Evolutionary conservation across 2,888 invertebrate species (phyloP).

Genomic region (Stomorhina lunata): DNA sequence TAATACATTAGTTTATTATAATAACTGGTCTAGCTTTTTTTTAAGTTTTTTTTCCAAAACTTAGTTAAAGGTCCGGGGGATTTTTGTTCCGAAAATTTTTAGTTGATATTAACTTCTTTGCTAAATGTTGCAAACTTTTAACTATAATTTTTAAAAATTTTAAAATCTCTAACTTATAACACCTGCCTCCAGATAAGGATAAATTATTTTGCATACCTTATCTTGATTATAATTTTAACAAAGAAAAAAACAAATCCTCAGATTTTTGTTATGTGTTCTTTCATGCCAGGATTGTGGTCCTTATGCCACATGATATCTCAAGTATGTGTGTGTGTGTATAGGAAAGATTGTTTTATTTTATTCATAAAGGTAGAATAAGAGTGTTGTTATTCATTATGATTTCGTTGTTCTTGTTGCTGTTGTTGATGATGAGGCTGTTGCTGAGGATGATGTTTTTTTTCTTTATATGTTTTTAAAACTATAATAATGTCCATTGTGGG

Average conservation of each 20-base stretch:
- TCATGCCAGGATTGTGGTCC: constrained; percentile 22
- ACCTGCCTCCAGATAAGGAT: constrained; percentile 18
- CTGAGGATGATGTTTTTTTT: not conserved
- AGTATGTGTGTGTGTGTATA: constrained; percentile 30
- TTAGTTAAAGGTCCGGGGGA: too few species aligned
- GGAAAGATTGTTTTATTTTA: not conserved
- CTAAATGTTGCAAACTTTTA: too few species aligned
- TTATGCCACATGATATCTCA: not conserved
- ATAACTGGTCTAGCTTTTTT: not conserved
- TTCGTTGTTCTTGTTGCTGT: not conserved
- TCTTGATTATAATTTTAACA: constrained; percentile 43
- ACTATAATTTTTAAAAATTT: not conserved
- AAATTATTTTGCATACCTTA: constrained; percentile 28
- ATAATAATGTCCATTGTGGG: constrained; percentile 18
- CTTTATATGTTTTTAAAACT: not conserved
- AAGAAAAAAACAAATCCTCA: not conserved
- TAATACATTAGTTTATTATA: too few species aligned
- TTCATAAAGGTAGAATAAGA: not conserved
- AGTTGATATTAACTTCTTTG: too few species aligned
- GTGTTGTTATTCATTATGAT: not conserved
- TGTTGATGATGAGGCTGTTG: not conserved
- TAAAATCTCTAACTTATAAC: not conserved
- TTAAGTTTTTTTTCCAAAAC: not conserved
- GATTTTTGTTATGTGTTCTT: not conserved
- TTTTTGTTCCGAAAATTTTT: too few species aligned